Evolutionary conservation across 1,140 invertebrate genomes (phyloP), one percentile per base, ranked within the genome.

Genomic region (Planococcus citri): DNA sequence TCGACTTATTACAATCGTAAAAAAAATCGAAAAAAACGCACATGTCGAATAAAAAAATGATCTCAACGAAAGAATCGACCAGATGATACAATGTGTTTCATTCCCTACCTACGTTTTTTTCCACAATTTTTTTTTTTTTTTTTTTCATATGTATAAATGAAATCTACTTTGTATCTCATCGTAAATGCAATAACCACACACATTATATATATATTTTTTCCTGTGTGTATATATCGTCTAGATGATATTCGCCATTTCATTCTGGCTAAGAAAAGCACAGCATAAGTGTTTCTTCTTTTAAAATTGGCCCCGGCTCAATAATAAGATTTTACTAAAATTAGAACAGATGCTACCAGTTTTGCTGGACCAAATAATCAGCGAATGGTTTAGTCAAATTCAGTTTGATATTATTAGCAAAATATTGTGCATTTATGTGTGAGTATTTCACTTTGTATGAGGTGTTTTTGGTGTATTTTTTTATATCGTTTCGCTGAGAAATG

Each of bases 321-420:
- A 64, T 64, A 64, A 64, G 60, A 64, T 27, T 64, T 25, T 27
- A 64, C 60, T 64, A 64, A 64, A 64, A 25, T 64, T 64, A 64
- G 60, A 24, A 27, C 60, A 64, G 10, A 64, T n/a, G 60, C 10
- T 64, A 17, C 17, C 9, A 27, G 21, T 64, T 64, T 64, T 64
- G 51, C 60, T 64, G 10, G 41, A 51, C 41, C 41, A 20, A 14
- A 51, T 51, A 51, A 51, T 64, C 10, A 17, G 10, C 21, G 22
- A 64, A 64, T 64, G 12, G 60, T 25, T 4, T 64, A 25, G 10
- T 4, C 3, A 64, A 64, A 64, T 64, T 64, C 17, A 64, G 60
- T 64, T 64, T 14, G 24, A 64, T 27, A 20, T 22, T 24, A 64
- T 25, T 64, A 64, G 22, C 60, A 4, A 25, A 64, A 25, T 24